Percentiles rank a stretch among this genome's conserved stretches.
phyloP scores from a whole-genome alignment of 2,113 vertebrate species.

The Regulus satrapa region DNA sequence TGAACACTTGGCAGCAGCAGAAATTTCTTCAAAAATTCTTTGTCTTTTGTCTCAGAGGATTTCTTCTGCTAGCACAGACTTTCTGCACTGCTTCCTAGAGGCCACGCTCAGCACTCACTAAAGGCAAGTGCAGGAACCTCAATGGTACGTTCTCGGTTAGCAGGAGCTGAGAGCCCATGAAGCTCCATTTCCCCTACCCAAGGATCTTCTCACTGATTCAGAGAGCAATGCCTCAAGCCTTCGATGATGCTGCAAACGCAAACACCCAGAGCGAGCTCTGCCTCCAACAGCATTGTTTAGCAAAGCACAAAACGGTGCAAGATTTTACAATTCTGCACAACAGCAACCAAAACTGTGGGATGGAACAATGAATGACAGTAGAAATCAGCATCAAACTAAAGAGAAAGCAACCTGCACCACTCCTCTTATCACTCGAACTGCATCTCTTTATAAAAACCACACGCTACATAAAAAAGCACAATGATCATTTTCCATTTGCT shows the following conservation, averaged over 20 bases:
- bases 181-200: not conserved
- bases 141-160: not conserved
- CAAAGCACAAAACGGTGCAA: constrained; percentile 53
- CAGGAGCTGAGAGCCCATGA: not conserved
- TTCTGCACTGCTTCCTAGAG: constrained; percentile 1
- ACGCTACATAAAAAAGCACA: not conserved
- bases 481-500: constrained; percentile 56
- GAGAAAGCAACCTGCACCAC: not conserved
- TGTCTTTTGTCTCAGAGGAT: not conserved
- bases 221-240: not conserved
- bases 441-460: not conserved
- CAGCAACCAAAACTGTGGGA: constrained; percentile 21
- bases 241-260: not conserved
- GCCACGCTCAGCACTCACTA: not conserved
- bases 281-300: not conserved
- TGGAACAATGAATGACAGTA: not conserved
- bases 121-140: not conserved
- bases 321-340: constrained; percentile 57
- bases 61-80: not conserved
- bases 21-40: constrained; percentile 7
- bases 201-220: not conserved
- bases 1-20: constrained; percentile 32
- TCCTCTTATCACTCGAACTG: not conserved
- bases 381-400: not conserved
- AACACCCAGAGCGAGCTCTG: not conserved